Evolutionary conservation across 1,140 invertebrate genomes (phyloP), one percentile per base, ranked within the genome.

Genomic region (Drosophila varians): DNA sequence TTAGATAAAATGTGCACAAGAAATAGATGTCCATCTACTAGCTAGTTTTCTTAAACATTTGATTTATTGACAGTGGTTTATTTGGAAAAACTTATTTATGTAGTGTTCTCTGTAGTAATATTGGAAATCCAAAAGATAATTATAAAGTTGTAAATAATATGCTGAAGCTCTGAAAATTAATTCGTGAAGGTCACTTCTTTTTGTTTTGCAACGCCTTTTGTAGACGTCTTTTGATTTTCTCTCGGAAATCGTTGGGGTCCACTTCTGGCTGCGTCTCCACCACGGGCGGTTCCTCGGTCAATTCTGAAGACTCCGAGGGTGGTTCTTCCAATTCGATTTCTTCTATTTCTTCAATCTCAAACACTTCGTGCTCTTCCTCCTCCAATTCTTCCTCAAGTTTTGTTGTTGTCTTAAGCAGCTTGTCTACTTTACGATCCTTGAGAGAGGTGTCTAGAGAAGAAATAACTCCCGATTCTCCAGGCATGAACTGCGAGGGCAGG

Each of bases 141-240:
- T 42, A 18, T 18, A 42, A 19, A 42, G 18, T 18, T 18, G 16
- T 42, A 43, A 14, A 54, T 43, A 43, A 26, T 54, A 28, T 43
- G 16, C 36, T 42, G 23, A 42, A 42, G 38, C 38, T 42, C 14
- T 42, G 28, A 19, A 31, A 31, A 21, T 56, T 28, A 9, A 28
- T 38, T 26, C 12, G 4, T 25, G 21, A 45, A 28, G 56, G 42
- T 80, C 69, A 88, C 71, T 90, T 90, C 43, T 90, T 90, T 49
- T 90, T 90, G 58, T 75, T 84, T 23, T 90, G 69, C 23, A 90
- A 57, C 2, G 89, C 89, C 45, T 72, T 77, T 34, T 90, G 89
- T 4, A 90, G 68, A 11, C 89, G 82, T 25, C 77, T 71, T 48
- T 90, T 90, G 26, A 90, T 90, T 61, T 90, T 90, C 47, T 90